A percentile compares a stretch with the other conserved stretches of the same genome.
phyloP scores from a whole-genome alignment of 2,113 vertebrate species.

The Cryptomyrus ogoouensis region DNA sequence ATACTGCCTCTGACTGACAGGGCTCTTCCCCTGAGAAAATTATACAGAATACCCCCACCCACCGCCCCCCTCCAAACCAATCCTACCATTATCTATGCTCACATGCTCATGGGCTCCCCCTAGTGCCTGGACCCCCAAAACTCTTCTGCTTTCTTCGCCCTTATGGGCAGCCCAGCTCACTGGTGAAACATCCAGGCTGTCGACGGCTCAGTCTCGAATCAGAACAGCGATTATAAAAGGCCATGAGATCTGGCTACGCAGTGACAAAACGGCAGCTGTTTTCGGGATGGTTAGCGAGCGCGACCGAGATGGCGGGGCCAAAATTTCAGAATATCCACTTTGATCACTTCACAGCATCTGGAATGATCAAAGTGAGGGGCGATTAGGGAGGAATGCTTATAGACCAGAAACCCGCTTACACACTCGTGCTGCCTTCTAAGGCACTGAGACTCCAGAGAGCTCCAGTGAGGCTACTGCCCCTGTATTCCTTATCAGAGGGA shows the following conservation, averaged over 20 bases:
- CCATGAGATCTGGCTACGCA: neutral
- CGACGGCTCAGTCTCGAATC: neutral
- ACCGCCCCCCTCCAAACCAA: neutral
- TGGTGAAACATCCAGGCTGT: slow-evolving; percentile 7
- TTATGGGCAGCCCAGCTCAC: neutral
- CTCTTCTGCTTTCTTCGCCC: neutral
- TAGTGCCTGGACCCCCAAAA: neutral
- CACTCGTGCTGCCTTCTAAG: neutral
- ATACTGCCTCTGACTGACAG: slow-evolving; percentile 32
- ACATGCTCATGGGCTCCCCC: neutral
- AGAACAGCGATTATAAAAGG: neutral
- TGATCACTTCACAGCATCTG: neutral
- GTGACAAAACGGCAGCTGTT: neutral
- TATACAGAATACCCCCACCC: neutral
- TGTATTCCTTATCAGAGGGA: neutral
- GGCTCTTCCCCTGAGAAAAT: neutral
- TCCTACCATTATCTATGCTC: neutral
- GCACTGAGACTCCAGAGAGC: neutral
- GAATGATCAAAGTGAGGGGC: neutral
- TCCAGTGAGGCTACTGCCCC: neutral
- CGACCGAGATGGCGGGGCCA: neutral
- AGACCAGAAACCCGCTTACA: neutral
- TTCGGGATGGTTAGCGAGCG: neutral
- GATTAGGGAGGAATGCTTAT: neutral
- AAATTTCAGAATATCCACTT: slow-evolving; percentile 1